Evolutionary conservation across 1,140 invertebrate genomes (phyloP).

Genomic region (Zaprionus ghesquierei): DNA sequence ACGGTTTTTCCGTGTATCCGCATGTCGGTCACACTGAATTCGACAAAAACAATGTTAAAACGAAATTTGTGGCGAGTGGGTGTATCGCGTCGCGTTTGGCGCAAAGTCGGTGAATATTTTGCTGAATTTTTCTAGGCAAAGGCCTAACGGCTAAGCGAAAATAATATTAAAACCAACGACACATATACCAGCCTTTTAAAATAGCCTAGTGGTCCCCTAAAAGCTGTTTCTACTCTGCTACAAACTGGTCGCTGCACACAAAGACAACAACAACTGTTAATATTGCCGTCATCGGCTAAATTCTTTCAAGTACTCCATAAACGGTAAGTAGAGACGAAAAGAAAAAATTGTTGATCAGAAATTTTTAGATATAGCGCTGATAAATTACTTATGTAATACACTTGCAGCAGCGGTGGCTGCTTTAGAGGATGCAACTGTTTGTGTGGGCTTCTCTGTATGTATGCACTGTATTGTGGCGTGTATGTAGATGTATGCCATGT

Average conservation of each 20-base stretch:
- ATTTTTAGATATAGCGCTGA: conserved; percentile 1
- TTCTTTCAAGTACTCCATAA: conserved; percentile 18
- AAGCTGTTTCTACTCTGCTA: not conserved
- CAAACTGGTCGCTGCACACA: not conserved
- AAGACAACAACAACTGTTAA: not conserved
- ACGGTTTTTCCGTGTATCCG: not conserved
- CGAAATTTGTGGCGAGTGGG: conserved; percentile 18
- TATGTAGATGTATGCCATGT: not conserved
- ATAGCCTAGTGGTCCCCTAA: not conserved
- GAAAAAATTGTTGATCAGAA: not conserved
- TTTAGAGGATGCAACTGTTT: conserved; percentile 8
- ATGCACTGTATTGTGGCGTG: not conserved
- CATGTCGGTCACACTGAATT: not conserved
- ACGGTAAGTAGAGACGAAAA: conserved; percentile 27
- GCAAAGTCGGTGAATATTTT: conserved; percentile 21
- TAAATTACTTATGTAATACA: conserved; percentile 32
- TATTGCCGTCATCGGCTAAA: conserved; percentile 16
- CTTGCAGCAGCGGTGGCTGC: not conserved
- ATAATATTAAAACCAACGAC: not conserved
- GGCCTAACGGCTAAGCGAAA: conserved; percentile 5
- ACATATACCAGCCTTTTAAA: not conserved
- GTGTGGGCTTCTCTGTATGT: not conserved
- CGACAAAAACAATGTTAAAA: conserved; percentile 34
- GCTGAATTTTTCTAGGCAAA: not conserved
- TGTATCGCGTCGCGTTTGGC: conserved; percentile 27